Evolutionary conservation across 2,113 vertebrate genomes (phyloP), one percentile per base, ranked within the genome.

Genomic region (Larimichthys crocea): DNA sequence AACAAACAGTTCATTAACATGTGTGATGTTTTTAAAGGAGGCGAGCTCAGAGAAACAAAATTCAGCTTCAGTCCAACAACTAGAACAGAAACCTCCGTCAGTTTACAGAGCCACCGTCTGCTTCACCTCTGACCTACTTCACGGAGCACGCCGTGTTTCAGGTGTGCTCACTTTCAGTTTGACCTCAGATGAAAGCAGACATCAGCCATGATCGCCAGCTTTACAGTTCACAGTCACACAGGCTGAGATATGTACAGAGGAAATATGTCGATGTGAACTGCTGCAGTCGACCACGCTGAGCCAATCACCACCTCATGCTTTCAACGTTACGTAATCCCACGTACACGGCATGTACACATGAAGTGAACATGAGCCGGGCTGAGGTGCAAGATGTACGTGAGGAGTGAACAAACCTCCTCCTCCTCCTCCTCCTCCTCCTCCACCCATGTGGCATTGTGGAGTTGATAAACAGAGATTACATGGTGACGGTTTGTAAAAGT

Each of bases 401-500:
- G 16, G 20, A 9, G 53, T 15, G n/a, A 59, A 57, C 29, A 48
- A 24, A 0, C 40, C n/a, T 7, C 40, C 26, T 3, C 55, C 24
- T 31, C 40, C 26, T 5, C 55, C 42, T n/a, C 26, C n/a, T 16
- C 26, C n/a, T 12, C 26, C 40, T 17, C 31, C 31, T 29, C 61
- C 31, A 5, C 3, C 52, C 78, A 26, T 74, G 79, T 3, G 20
- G 48, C 48, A 62, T 46, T 52, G 29, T 67, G 71, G 56, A 64
- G 42, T 56, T 56, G n/a, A 63, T 75, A 24, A 84, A 84, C 73
- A 80, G 12, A 76, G 71, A 61, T 76, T 49, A 71, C 11, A 19
- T 73, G 20, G 16, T 57, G 64, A 53, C 19, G 52, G 50, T 60
- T 67, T 67, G 24, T 61, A 56, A 57, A 66, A 31, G 53, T 53